These are phyloP conservation scores for Tuberolachnus salignus DNA, from an alignment of 2,888 invertebrate species.

Conservation along the genomic window DNA sequence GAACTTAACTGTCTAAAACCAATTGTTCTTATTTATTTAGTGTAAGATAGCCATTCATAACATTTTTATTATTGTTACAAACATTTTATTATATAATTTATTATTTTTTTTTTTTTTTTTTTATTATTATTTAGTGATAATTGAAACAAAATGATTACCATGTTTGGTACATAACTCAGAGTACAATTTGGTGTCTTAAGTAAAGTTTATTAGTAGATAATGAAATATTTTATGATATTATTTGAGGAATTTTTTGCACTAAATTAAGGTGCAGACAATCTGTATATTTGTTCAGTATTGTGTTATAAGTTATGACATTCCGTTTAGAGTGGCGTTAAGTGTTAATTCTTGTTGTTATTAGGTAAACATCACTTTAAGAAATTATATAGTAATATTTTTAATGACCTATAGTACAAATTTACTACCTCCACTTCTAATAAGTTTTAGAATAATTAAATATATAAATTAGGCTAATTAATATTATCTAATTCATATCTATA, in stretches of 20 bases:
- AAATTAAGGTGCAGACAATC: slow-evolving; percentile 50
- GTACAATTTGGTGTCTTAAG: slow-evolving; percentile 57
- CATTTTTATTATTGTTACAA: slow-evolving; percentile 42
- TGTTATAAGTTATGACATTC: slow-evolving; percentile 55
- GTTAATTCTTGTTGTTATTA: slow-evolving; percentile 50
- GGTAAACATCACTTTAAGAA: slow-evolving; percentile 50
- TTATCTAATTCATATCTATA: slow-evolving; percentile 55
- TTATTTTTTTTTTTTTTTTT: slow-evolving; percentile 28
- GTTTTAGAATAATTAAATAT: slow-evolving; percentile 51
- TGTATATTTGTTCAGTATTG: slow-evolving; percentile 54
- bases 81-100: slow-evolving; percentile 49
- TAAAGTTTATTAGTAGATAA: slow-evolving; percentile 47
- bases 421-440: slow-evolving; percentile 55
- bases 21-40: slow-evolving; percentile 27
- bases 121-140: slow-evolving; percentile 45
- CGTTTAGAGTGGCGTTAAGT: slow-evolving; percentile 39
- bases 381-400: slow-evolving; percentile 52
- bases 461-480: slow-evolving; percentile 54
- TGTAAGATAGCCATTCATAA: slow-evolving; percentile 29
- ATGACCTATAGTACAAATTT: slow-evolving; percentile 54
- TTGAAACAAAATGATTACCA: slow-evolving; percentile 51
- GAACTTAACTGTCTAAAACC: background rate
- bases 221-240: slow-evolving; percentile 37
- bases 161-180: slow-evolving; percentile 54
- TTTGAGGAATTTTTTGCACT: slow-evolving; percentile 56